Evolutionary conservation across 2,888 invertebrate species (phyloP), one percentile per base, ranked within the genome.

Genomic region (Microctonus aethiopoides): DNA sequence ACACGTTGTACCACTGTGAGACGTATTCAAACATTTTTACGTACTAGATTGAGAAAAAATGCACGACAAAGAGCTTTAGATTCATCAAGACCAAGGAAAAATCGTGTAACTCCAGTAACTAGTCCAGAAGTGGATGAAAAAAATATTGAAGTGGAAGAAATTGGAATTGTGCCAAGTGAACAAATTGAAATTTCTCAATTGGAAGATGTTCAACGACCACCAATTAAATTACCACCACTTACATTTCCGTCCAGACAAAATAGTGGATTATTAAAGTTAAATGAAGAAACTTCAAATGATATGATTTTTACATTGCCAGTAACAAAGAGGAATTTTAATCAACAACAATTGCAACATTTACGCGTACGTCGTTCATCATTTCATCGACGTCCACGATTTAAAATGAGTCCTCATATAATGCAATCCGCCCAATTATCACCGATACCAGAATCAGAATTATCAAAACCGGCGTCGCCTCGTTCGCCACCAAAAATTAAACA

Each of bases 381-480:
- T 11, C 79, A 82, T 61, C 85, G 84, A 60, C 75, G 84, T 62
- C 83, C 84, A 0, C 79, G 82, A 34, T 83, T 84, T 67, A 86
- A 84, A 67, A 78, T 83, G 67, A 82, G 82, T 16, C 80, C 83
- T 9, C 84, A 83, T 39, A 73, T 85, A 1, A 79, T 86, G 1
- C 86, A 87, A 62, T 84, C 87, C 6, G 86, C 88, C 7, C 87
- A 87, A 39, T 84, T 93, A 69, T 92, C 92, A 67, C 92, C 92
- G 34, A 93, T 93, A 67, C 90, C 91, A 71, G 92, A 93, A 79
- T 91, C 92, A 57, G 92, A 92, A 34, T 87, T 92, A 20, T 92
- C 92, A 59, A 92, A 92, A 87, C 92, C 92, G 1, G 90, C 91
- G 16, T 92, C 92, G 68, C 92, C 92, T 77, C 81, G 87, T 80